Evolutionary conservation across 2,797 vertebrate genomes (phyloP).

Genomic region (Neosalanx taihuensis): DNA sequence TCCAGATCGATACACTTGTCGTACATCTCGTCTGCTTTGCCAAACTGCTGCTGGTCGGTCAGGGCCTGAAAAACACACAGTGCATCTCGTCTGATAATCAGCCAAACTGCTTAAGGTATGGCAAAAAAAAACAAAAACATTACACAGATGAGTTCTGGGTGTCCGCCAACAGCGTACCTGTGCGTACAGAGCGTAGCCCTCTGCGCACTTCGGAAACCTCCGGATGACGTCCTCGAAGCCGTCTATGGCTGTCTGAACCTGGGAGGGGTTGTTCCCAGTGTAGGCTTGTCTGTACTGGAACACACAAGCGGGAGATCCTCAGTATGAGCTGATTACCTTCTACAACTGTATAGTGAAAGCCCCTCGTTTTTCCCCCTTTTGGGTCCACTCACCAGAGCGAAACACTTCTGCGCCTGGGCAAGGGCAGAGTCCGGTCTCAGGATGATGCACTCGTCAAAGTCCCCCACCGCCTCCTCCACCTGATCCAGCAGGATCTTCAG

Average conservation of each 20-base stretch:
- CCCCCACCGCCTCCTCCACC: constrained; percentile 95
- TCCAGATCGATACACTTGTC: constrained; percentile 98
- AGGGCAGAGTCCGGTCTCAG: constrained; percentile 95
- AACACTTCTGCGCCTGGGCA: constrained; percentile 98
- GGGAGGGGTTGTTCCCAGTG: constrained; percentile 91
- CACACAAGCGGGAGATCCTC: neutral
- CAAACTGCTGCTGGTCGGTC: constrained; percentile 98
- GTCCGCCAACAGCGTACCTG: constrained; percentile 75
- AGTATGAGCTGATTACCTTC: neutral
- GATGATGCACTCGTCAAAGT: constrained; percentile 97
- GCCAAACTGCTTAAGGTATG: neutral
- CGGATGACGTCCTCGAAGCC: constrained; percentile 96
- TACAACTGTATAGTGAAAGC: neutral
- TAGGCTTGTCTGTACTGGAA: constrained; percentile 95
- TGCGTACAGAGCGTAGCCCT: constrained; percentile 96
- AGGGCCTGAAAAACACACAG: constrained; percentile 80
- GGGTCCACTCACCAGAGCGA: constrained; percentile 84
- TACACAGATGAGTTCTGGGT: too few relatives aligned
- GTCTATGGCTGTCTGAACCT: constrained; percentile 94
- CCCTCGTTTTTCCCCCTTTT: neutral
- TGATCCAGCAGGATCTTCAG: constrained; percentile 97
- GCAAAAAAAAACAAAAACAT: too few relatives aligned
- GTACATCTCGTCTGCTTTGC: constrained; percentile 98
- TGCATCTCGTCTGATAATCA: neutral
- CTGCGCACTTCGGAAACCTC: constrained; percentile 93